Conservation (phyloP, 2,113 vertebrate species). For the Oxyura jamaicensis region DNA sequence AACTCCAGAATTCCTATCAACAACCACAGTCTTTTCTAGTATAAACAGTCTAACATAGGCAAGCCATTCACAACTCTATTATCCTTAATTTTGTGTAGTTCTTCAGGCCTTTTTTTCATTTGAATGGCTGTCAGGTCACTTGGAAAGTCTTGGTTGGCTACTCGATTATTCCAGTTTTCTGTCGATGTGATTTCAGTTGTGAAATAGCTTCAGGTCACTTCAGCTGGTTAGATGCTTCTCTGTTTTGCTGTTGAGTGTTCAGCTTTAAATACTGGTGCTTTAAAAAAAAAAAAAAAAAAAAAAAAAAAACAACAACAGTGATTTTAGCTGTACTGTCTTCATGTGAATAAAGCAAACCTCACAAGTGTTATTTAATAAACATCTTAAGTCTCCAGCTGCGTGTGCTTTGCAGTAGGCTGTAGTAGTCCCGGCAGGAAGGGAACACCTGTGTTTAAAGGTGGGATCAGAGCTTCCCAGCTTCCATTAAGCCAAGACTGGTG, state of each 20-base stretch:
- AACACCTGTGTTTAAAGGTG: background rate
- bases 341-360: background rate
- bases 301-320: background rate
- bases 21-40: background rate
- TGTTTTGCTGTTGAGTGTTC: background rate
- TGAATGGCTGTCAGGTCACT: background rate
- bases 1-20: background rate
- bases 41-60: background rate
- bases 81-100: background rate
- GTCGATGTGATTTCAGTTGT: background rate
- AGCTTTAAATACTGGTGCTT: background rate
- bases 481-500: background rate
- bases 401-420: background rate
- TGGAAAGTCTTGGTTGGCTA: background rate
- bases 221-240: background rate
- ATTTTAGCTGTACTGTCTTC: background rate
- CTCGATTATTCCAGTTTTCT: background rate
- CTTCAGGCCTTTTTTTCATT: background rate
- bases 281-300: background rate
- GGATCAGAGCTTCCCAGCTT: background rate
- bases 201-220: background rate
- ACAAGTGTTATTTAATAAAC: background rate
- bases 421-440: background rate
- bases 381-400: background rate
- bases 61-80: background rate